Evolutionary conservation across 2,113 vertebrate genomes (phyloP).

Genomic region (Cervus canadensis): DNA sequence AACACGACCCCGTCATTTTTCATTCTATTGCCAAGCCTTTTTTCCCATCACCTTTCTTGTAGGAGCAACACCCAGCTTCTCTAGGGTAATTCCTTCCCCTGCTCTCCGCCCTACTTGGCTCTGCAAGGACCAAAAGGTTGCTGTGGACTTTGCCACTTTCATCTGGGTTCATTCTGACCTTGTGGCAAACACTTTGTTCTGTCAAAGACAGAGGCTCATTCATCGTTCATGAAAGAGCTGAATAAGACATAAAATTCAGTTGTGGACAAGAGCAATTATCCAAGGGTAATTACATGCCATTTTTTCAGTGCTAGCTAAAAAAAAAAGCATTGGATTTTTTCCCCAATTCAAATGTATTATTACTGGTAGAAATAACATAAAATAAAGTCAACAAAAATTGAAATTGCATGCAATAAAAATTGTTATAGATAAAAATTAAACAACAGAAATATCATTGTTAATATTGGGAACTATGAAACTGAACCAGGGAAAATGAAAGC

Average conservation of each 20-base stretch:
- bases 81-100: fast-evolving
- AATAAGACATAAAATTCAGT: not conserved
- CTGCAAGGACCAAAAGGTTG: fast-evolving
- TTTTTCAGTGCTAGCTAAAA: not conserved
- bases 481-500: not conserved
- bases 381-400: not conserved
- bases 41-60: fast-evolving
- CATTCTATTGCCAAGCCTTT: fast-evolving
- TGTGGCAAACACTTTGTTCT: fast-evolving
- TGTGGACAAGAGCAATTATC: not conserved
- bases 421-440: not conserved
- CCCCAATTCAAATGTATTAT: not conserved
- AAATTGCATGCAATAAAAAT: not conserved
- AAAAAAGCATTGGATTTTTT: not conserved
- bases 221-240: not conserved
- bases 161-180: not conserved
- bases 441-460: not conserved
- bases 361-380: not conserved
- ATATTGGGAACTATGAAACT: not conserved
- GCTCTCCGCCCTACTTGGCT: fast-evolving
- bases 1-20: fast-evolving
- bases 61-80: not conserved
- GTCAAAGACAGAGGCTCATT: not conserved
- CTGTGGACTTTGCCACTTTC: too few relatives aligned
- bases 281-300: fast-evolving